phyloP scores from a whole-genome alignment of 2,888 invertebrate species.

The Ornithoptera priamus region DNA sequence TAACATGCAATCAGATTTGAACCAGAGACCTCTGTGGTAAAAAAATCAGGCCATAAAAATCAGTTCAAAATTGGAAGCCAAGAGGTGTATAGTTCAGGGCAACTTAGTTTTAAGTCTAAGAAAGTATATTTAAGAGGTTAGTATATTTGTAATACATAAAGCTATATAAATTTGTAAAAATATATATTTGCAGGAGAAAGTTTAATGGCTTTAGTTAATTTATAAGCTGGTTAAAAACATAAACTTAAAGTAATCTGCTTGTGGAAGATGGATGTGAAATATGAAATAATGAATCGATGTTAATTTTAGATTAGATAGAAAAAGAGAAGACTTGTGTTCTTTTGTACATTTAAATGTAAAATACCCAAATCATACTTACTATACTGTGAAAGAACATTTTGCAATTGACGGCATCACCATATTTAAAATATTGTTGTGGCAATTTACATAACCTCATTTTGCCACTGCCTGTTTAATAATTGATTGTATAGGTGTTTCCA shows the following conservation, averaged over 20 bases:
- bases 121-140: too few relatives aligned
- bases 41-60: too few relatives aligned
- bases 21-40: too few relatives aligned
- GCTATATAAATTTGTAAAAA: too few relatives aligned
- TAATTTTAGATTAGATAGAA: constrained; percentile 2
- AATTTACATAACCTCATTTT: not conserved
- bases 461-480: not conserved
- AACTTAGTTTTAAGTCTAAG: too few relatives aligned
- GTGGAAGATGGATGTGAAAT: not conserved
- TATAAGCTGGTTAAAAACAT: too few relatives aligned
- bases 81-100: too few relatives aligned
- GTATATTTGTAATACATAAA: too few relatives aligned
- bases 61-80: too few relatives aligned
- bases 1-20: too few relatives aligned
- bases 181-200: too few relatives aligned
- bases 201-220: too few relatives aligned
- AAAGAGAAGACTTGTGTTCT: constrained; percentile 22
- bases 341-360: not conserved
- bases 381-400: not conserved
- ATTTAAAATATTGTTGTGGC: not conserved
- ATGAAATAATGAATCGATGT: not conserved
- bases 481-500: not conserved
- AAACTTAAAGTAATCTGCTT: not conserved
- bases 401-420: not conserved
- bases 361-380: constrained; percentile 1